A percentile compares a stretch with the other conserved stretches of the same genome.
phyloP scores from a whole-genome alignment of 2,888 invertebrate species.

The Drosophila leonis region DNA sequence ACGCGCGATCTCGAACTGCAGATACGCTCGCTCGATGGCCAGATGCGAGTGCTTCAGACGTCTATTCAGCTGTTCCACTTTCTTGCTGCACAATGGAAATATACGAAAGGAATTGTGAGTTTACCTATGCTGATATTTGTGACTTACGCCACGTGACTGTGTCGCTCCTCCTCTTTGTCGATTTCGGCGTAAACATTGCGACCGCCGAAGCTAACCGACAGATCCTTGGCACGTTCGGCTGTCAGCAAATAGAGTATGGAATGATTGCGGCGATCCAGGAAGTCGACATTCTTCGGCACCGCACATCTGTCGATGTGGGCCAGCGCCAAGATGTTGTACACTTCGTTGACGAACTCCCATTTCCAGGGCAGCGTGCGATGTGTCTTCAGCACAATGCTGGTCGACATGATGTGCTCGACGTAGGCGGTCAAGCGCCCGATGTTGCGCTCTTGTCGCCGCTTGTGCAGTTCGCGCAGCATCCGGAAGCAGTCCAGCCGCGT shows the following conservation, averaged over 20 bases:
- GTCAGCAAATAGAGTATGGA: slow-evolving; percentile 58
- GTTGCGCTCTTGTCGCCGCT: slow-evolving; percentile 52
- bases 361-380: slow-evolving; percentile 83
- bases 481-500: slow-evolving; percentile 79
- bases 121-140: too few relatives aligned
- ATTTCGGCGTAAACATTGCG: slow-evolving; percentile 49
- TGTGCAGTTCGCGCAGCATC: slow-evolving; percentile 69
- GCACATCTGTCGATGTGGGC: slow-evolving; percentile 74
- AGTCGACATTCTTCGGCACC: slow-evolving; percentile 43
- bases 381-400: slow-evolving; percentile 77
- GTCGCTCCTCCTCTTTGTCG: slow-evolving; percentile 18
- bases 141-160: slow-evolving; percentile 28
- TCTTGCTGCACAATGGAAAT: slow-evolving; percentile 55
- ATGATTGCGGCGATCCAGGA: slow-evolving; percentile 44
- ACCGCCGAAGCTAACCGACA: slow-evolving; percentile 44
- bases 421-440: slow-evolving; percentile 71
- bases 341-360: slow-evolving; percentile 82
- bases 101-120: neutral
- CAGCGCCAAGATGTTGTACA: slow-evolving; percentile 81
- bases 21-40: slow-evolving; percentile 75
- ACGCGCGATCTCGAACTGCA: slow-evolving; percentile 76
- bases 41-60: slow-evolving; percentile 73
- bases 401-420: slow-evolving; percentile 80
- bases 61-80: slow-evolving; percentile 63
- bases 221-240: slow-evolving; percentile 64